These are phyloP conservation scores for Enteromius paludinosus DNA, from an alignment of 2,797 vertebrate species.

Conservation along the genomic window DNA sequence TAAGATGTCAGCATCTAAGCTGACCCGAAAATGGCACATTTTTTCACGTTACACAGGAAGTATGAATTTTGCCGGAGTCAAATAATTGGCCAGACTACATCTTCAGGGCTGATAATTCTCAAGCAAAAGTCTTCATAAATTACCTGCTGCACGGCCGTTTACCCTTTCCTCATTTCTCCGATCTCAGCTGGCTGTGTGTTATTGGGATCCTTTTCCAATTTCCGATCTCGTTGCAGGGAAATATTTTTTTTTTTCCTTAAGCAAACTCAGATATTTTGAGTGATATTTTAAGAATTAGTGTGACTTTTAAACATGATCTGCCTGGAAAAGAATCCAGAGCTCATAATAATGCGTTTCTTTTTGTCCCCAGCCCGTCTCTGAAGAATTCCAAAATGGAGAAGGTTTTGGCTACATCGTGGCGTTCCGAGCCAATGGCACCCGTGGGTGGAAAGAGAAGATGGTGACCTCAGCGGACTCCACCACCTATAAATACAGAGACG, in stretches of 20 bases:
- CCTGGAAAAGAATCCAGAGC: background rate
- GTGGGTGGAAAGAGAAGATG: constrained; percentile 98
- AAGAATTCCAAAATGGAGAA: constrained; percentile 97
- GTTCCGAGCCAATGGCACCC: constrained; percentile 92
- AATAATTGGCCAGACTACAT: constrained; percentile 20
- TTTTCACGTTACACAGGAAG: background rate
- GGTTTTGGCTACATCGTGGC: constrained; percentile 98
- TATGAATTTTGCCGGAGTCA: constrained; percentile 17
- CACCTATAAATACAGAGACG: constrained; percentile 94
- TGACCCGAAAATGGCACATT: background rate
- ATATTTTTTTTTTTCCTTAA: background rate
- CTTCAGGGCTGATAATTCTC: constrained; percentile 24
- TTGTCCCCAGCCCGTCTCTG: constrained; percentile 87
- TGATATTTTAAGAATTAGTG: constrained; percentile 3
- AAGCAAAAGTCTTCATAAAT: constrained; percentile 15
- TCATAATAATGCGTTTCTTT: background rate
- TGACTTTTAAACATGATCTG: constrained; percentile 8
- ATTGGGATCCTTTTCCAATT: constrained; percentile 37
- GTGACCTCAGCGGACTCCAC: constrained; percentile 95
- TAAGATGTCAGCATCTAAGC: constrained; percentile 15
- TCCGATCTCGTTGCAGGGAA: background rate
- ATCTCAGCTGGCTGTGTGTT: constrained; percentile 40
- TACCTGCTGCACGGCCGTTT: constrained; percentile 14
- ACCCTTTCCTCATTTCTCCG: constrained; percentile 21
- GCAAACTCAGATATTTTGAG: constrained; percentile 5